These are phyloP conservation scores for Myoxocephalus aenaeus DNA, from an alignment of 2,797 vertebrate species.

Conservation along the genomic window DNA sequence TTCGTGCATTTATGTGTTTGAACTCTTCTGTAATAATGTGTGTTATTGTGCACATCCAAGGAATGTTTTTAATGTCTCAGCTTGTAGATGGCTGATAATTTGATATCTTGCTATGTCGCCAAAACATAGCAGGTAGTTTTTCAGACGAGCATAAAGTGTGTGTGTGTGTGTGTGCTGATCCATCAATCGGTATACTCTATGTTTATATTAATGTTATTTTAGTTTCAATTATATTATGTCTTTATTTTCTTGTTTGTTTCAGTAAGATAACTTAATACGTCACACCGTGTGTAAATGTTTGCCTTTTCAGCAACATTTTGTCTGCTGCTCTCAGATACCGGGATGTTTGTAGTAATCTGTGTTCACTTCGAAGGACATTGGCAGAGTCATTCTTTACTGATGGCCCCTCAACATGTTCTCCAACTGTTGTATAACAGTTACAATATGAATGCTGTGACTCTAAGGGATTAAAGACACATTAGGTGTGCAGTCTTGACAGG, in stretches of 20 bases:
- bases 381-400: conserved; percentile 7
- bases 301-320: not conserved
- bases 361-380: conserved; percentile 11
- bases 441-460: not conserved
- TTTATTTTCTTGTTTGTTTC: not conserved
- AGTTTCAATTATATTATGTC: not conserved
- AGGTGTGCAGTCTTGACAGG: not conserved
- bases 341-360: conserved; percentile 27
- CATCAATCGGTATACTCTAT: not conserved
- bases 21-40: not conserved
- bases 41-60: conserved; percentile 32
- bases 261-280: not conserved
- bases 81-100: conserved; percentile 41
- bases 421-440: conserved; percentile 2
- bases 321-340: not conserved
- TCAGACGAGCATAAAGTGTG: conserved; percentile 2
- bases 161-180: not conserved
- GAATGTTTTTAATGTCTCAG: conserved; percentile 44
- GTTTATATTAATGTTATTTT: not conserved
- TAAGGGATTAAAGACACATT: conserved; percentile 2
- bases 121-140: conserved; percentile 43
- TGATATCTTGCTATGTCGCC: conserved; percentile 43
- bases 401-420: conserved; percentile 10
- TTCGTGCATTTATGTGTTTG: conserved; percentile 10
- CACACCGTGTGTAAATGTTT: not conserved